A percentile compares a stretch with the other conserved stretches of the same genome.
phyloP scores from a whole-genome alignment of 2,113 vertebrate genomes.

The Heterotilapia buettikoferi region DNA sequence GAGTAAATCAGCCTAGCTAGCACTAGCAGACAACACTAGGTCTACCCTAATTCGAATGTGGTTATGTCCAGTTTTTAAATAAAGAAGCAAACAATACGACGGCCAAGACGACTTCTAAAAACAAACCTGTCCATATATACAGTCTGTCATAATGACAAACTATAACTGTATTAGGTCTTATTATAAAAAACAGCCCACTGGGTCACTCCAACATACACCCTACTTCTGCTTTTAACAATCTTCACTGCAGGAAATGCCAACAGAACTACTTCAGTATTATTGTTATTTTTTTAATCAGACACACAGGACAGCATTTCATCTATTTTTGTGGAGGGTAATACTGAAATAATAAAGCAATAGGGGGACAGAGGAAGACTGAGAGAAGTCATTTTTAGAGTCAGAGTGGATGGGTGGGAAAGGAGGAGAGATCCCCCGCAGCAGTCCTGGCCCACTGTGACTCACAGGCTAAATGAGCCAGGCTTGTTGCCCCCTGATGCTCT shows the following conservation, averaged over 20 bases:
- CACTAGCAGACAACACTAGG: neutral
- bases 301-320: neutral
- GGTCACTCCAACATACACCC: neutral
- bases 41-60: neutral
- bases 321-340: neutral
- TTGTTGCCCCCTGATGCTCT: slow-evolving; percentile 69
- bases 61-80: neutral
- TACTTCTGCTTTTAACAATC: neutral
- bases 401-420: neutral
- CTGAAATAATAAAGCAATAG: neutral
- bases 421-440: slow-evolving; percentile 47
- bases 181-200: neutral
- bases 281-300: neutral
- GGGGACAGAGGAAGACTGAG: neutral
- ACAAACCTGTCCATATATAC: neutral
- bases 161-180: neutral
- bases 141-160: neutral
- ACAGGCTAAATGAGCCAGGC: slow-evolving; percentile 64
- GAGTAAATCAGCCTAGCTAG: neutral
- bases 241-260: neutral
- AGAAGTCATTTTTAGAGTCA: neutral
- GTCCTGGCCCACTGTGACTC: slow-evolving; percentile 56
- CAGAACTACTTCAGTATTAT: neutral
- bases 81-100: neutral
- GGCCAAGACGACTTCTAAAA: too few species aligned